These are phyloP conservation scores for Podabrus alpinus DNA, from an alignment of 2,888 invertebrate species.

Conservation along the genomic window DNA sequence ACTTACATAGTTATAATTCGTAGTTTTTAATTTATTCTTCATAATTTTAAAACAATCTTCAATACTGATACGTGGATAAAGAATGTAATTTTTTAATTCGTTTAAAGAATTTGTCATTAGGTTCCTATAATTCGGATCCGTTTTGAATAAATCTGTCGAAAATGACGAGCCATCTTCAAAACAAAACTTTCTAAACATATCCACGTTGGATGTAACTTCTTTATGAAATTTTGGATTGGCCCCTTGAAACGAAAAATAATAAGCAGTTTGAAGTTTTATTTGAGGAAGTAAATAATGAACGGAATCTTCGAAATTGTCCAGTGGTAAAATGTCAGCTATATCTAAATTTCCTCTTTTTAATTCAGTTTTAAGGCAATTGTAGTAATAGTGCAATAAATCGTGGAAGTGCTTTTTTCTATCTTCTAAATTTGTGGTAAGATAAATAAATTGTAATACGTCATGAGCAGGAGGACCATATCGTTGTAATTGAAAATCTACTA, in stretches of 20 bases:
- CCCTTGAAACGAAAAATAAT: conserved; percentile 13
- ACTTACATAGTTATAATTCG: conserved; percentile 30
- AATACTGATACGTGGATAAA: conserved; percentile 27
- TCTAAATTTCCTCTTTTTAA: conserved; percentile 23
- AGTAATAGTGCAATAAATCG: conserved; percentile 32
- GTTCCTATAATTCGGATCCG: conserved; percentile 10
- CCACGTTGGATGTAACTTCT: conserved; percentile 1
- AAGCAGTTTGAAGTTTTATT: conserved; percentile 32
- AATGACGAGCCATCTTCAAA: conserved; percentile 10
- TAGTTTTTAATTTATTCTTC: conserved; percentile 33
- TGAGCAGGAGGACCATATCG: conserved; percentile 66
- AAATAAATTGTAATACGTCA: conserved; percentile 58
- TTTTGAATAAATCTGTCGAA: conserved; percentile 10
- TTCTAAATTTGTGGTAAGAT: conserved; percentile 34
- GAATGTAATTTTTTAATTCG: conserved; percentile 17
- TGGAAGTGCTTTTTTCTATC: conserved; percentile 32
- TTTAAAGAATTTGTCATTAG: conserved; percentile 9
- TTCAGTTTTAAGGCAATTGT: conserved; percentile 20
- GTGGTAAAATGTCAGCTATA: conserved; percentile 16
- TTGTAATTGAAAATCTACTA: conserved; percentile 48
- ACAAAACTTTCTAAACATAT: conserved; percentile 12
- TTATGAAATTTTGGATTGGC: conserved; percentile 16
- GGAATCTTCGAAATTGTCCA: conserved; percentile 23
- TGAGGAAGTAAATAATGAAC: conserved; percentile 29
- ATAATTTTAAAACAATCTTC: conserved; percentile 41